Evolutionary conservation across 2,113 vertebrate species (phyloP), one percentile per base, ranked within the genome.

Genomic region (Cryptotis parvus): DNA sequence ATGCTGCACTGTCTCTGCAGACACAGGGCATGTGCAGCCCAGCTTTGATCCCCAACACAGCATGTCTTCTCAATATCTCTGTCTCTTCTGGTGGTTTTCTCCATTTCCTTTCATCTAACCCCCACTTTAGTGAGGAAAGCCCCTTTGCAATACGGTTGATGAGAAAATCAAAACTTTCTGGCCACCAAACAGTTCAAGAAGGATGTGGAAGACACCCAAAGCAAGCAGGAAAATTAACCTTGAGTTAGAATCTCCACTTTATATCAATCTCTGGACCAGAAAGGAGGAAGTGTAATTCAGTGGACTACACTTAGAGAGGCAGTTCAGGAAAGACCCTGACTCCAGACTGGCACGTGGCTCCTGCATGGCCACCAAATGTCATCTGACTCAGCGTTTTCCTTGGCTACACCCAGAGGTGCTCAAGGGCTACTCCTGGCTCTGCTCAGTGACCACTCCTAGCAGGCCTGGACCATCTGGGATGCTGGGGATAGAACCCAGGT

Each of bases 141-240:
- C 8, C 63, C 72, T 89, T 95, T 80, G 35, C 70, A 81, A 78
- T 43, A 63, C 41, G n/a, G n/a, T n/a, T 87, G 63, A 8, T 66
- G 29, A 33, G 26, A 68, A 85, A 89, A 41, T 82, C 65, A 91
- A 89, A n/a, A 35, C 82, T 45, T 22, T 91, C n/a, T 91, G 29
- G 27, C 4, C 22, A 49, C 26, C 10, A 27, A 58, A 85, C 9
- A 75, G 35, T 72, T 66, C 82, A 37, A 24, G n/a, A 84, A 33
- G 52, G 20, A 27, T 41, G 49, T 66, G 9, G 15, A 73, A 72
- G 9, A 65, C 41, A 37, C 37, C 8, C 9, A 65, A 87, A 41
- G 35, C 20, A 83, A 84, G 74, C 11, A 81, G 45, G 33, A 52
- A 29, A 73, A 31, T 65, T 29, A 77, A 72, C 5, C 7, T 22